phyloP scores from a whole-genome alignment of 2,113 vertebrate genomes.

The Dunckerocampus dactyliophorus region DNA sequence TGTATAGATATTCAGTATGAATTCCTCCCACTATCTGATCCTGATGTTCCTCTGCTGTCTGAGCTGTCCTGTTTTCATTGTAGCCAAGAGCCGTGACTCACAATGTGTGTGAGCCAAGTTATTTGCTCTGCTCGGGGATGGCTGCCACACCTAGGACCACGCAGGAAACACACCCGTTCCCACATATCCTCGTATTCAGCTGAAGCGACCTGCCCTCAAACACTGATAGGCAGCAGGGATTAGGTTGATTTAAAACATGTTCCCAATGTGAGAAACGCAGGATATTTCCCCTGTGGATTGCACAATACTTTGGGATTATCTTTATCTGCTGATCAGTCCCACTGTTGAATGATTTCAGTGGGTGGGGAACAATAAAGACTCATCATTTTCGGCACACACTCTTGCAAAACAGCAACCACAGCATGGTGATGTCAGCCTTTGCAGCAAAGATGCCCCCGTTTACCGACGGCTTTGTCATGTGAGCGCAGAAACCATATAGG shows the following conservation, averaged over 20 bases:
- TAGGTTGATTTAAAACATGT: constrained; percentile 12
- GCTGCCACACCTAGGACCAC: constrained; percentile 72
- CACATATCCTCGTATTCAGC: constrained; percentile 69
- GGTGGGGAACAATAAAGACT: background rate
- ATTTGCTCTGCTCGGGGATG: constrained; percentile 67
- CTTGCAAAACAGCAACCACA: background rate
- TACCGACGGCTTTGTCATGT: constrained; percentile 12
- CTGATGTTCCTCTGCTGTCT: constrained; percentile 50
- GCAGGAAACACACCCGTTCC: constrained; percentile 75
- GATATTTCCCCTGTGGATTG: background rate
- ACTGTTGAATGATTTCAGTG: constrained; percentile 12
- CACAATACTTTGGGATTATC: constrained; percentile 4
- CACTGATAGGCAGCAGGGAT: constrained; percentile 8
- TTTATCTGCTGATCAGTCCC: background rate
- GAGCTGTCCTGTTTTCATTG: constrained; percentile 65
- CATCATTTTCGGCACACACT: background rate
- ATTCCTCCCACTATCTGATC: constrained; percentile 43
- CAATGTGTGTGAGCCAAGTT: constrained; percentile 60
- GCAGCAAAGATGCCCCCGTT: constrained; percentile 6
- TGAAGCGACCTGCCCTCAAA: constrained; percentile 26
- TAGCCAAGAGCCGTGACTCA: constrained; percentile 72
- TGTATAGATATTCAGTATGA: background rate
- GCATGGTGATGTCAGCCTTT: background rate
- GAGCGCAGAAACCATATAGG: constrained; percentile 26
- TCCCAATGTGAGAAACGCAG: constrained; percentile 10